These are phyloP conservation scores for Cataglyphis cursor DNA, from an alignment of 2,888 invertebrate genomes.

Conservation along the genomic window DNA sequence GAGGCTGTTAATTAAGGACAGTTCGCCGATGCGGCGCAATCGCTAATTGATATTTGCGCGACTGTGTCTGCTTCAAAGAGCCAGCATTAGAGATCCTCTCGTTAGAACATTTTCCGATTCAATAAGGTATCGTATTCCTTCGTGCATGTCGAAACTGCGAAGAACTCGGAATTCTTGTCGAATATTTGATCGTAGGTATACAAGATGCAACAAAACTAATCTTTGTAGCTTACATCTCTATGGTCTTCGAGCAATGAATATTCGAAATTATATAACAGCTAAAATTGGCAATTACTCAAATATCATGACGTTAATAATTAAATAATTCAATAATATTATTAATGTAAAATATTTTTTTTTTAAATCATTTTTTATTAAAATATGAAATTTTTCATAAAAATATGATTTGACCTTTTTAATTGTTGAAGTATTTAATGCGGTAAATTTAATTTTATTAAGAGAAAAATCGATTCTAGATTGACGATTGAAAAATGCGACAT, in stretches of 20 bases:
- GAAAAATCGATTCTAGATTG: neutral
- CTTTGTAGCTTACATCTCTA: neutral
- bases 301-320: constrained; percentile 2
- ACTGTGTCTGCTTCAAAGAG: constrained; percentile 47
- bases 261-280: neutral
- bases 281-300: neutral
- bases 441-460: constrained; percentile 11
- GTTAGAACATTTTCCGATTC: constrained; percentile 22
- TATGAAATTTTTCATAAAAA: neutral
- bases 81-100: constrained; percentile 28
- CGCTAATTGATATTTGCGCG: constrained; percentile 77
- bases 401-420: constrained; percentile 22
- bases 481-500: constrained; percentile 21
- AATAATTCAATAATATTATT: constrained; percentile 9
- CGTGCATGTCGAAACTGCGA: neutral
- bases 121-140: constrained; percentile 49
- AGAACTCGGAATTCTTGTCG: constrained; percentile 16
- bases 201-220: neutral
- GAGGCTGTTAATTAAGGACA: constrained; percentile 71
- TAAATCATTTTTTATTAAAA: neutral
- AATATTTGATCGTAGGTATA: neutral
- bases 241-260: neutral
- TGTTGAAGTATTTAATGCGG: neutral
- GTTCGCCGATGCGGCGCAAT: constrained; percentile 63
- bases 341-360: constrained; percentile 28